These are phyloP conservation scores for Anguilla marmorata DNA, from an alignment of 2,797 vertebrate species.

Conservation along the genomic window DNA sequence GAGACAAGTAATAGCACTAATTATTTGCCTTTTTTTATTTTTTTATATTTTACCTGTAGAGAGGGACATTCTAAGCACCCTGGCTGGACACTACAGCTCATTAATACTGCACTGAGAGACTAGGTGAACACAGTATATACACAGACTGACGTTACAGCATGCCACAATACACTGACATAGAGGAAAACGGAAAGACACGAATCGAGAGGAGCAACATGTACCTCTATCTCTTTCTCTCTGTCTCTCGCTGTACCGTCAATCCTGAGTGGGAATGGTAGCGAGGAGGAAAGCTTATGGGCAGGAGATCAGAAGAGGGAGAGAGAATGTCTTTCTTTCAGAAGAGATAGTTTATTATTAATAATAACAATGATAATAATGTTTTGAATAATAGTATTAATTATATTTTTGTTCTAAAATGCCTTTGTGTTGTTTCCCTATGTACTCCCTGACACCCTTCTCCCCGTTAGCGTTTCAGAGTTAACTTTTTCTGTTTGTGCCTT, in stretches of 20 bases:
- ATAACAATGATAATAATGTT: constrained; percentile 50
- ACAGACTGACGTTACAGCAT: constrained; percentile 22
- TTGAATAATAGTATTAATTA: constrained; percentile 68
- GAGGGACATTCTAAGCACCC: constrained; percentile 29
- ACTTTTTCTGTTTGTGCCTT: constrained; percentile 64
- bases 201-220: constrained; percentile 11
- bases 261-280: neutral
- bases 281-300: constrained; percentile 31
- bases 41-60: constrained; percentile 27
- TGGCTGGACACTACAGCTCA: constrained; percentile 21
- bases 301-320: constrained; percentile 45
- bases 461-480: constrained; percentile 42
- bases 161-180: constrained; percentile 20
- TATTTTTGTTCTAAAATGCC: constrained; percentile 60
- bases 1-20: constrained; percentile 32
- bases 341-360: constrained; percentile 45
- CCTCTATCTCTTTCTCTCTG: constrained; percentile 31
- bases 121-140: constrained; percentile 10
- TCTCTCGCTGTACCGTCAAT: constrained; percentile 30
- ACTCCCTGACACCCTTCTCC: constrained; percentile 55
- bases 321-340: constrained; percentile 53
- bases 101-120: constrained; percentile 29
- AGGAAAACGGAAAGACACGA: neutral
- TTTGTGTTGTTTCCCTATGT: constrained; percentile 60
- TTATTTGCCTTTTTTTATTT: constrained; percentile 4